These are phyloP conservation scores for Varroa destructor DNA, from an alignment of 1,140 invertebrate species.

Conservation along the genomic window DNA sequence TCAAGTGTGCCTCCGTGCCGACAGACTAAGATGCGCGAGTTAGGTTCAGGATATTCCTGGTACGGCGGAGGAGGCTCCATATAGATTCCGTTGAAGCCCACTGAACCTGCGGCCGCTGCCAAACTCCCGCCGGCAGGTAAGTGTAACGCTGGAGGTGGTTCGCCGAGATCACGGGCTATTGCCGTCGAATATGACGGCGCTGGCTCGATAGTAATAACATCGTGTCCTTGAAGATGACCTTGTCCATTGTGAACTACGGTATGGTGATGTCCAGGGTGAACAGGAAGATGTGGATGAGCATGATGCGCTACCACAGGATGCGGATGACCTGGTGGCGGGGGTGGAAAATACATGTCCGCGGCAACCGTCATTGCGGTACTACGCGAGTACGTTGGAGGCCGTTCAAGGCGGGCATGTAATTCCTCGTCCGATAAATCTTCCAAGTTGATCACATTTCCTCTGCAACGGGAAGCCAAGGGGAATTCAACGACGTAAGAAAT, in stretches of 20 bases:
- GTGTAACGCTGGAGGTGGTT: constrained; percentile 8
- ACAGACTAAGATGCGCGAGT: constrained; percentile 9
- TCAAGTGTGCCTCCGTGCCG: constrained; percentile 14
- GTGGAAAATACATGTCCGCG: constrained; percentile 13
- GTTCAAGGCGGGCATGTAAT: background rate
- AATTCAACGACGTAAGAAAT: no score
- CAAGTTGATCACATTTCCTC: constrained; percentile 23
- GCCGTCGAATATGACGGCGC: constrained; percentile 13
- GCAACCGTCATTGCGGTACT: constrained; percentile 24
- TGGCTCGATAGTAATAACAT: constrained; percentile 5
- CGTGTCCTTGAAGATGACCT: background rate
- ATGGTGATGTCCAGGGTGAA: no score
- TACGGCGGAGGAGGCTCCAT: constrained; percentile 9
- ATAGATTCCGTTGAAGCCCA: constrained; percentile 21
- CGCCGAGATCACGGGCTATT: constrained; percentile 1
- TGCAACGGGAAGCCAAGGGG: background rate
- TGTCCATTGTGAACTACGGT: no score
- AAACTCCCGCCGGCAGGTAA: no score
- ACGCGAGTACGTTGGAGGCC: constrained; percentile 16
- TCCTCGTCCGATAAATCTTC: constrained; percentile 26
- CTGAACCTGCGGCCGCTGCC: background rate
- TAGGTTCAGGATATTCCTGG: constrained; percentile 12
- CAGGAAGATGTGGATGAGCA: no score
- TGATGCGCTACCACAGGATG: no score
- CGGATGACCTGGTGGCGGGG: background rate